Evolutionary conservation across 2,797 vertebrate genomes (phyloP).

Genomic region (Rhadinocentrus ornatus): DNA sequence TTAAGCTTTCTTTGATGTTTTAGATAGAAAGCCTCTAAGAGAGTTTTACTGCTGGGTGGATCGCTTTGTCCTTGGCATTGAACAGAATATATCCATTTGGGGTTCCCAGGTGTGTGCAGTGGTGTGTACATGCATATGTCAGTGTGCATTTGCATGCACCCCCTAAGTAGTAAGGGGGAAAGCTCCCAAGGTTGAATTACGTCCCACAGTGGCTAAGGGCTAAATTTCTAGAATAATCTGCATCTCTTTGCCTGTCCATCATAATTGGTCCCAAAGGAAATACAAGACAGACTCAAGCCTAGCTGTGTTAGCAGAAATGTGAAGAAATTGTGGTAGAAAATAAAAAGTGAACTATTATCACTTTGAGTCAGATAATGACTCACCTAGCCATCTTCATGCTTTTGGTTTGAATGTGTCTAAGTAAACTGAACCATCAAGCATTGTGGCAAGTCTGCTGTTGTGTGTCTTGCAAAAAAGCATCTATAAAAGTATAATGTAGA

Average conservation of each 20-base stretch:
- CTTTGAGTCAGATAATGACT: slow-evolving; percentile 22
- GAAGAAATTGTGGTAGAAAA: background rate
- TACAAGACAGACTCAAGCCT: slow-evolving; percentile 7
- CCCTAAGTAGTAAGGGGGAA: background rate
- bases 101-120: slow-evolving; percentile 10
- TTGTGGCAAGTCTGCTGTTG: background rate
- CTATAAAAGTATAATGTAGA: background rate
- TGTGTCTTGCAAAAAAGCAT: background rate
- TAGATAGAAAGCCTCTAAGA: slow-evolving; percentile 60
- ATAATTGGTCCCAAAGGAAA: slow-evolving; percentile 40
- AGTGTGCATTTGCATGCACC: slow-evolving; percentile 1
- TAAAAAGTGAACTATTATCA: slow-evolving; percentile 24
- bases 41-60: slow-evolving; percentile 46
- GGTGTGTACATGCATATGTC: slow-evolving; percentile 5
- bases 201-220: background rate
- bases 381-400: slow-evolving; percentile 1
- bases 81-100: slow-evolving; percentile 27
- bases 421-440: background rate
- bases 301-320: slow-evolving; percentile 14
- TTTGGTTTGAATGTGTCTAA: background rate
- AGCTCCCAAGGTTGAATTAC: slow-evolving; percentile 6
- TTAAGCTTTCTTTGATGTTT: slow-evolving; percentile 62
- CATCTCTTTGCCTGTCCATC: slow-evolving; percentile 13
- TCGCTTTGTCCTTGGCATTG: slow-evolving; percentile 66
- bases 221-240: slow-evolving; percentile 28